phyloP scores from a whole-genome alignment of 2,888 invertebrate species.

The Endomychus coccineus region DNA sequence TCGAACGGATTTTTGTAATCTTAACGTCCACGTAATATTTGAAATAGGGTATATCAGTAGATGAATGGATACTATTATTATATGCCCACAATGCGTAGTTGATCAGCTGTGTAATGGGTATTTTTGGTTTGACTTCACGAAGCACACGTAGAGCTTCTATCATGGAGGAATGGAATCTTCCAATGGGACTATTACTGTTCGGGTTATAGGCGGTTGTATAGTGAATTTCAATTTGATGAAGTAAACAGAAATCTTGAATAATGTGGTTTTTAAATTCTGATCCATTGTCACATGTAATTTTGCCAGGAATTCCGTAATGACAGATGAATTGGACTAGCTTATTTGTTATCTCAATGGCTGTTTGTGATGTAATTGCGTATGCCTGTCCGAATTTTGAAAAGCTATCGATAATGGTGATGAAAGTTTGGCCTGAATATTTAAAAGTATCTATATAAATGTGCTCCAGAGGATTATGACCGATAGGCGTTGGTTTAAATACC shows the following conservation, averaged over 20 bases:
- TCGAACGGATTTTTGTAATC: conserved; percentile 3
- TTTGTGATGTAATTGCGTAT: conserved; percentile 12
- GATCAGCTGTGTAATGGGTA: neutral
- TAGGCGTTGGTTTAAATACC: no score
- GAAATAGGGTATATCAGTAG: conserved; percentile 2
- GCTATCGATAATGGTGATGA: conserved; percentile 19
- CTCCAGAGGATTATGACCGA: no score
- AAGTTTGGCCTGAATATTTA: conserved; percentile 8
- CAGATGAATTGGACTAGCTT: conserved; percentile 18
- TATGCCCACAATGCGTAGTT: neutral
- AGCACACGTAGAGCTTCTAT: no score
- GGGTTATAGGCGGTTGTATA: no score
- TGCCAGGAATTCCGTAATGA: conserved; percentile 16
- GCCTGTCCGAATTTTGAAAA: conserved; percentile 21
- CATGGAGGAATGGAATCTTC: no score
- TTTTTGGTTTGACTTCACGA: no score
- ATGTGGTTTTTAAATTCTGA: conserved; percentile 18
- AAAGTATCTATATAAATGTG: conserved; percentile 14
- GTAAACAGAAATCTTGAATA: conserved; percentile 19
- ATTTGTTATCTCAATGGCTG: conserved; percentile 14
- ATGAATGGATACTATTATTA: neutral
- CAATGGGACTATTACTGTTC: no score
- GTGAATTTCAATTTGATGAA: no score
- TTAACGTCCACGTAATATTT: neutral
- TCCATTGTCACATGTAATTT: conserved; percentile 18